A percentile compares a stretch with the other conserved stretches of the same genome.
phyloP scores from a whole-genome alignment of 53 echinoderm and acorn worm species.

The Paracentrotus lividus region DNA sequence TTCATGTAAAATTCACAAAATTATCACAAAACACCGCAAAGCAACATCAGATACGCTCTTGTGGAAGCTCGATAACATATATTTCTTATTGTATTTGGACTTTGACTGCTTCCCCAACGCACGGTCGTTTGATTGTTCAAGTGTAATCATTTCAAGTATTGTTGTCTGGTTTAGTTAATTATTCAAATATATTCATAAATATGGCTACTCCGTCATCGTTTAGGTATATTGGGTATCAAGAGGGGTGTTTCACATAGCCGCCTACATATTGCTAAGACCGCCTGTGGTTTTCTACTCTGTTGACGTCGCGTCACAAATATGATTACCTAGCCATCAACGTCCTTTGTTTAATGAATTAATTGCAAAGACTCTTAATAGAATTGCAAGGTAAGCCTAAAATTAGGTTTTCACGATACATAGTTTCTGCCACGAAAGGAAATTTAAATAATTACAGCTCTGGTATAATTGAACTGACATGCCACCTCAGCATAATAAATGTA shows the following conservation, averaged over 20 bases:
- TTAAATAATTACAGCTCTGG: background rate
- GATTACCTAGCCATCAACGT: background rate
- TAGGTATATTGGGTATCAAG: background rate
- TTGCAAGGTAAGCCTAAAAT: background rate
- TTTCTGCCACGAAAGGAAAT: background rate
- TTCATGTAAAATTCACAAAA: constrained; percentile 9
- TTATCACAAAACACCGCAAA: background rate
- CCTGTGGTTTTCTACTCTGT: background rate
- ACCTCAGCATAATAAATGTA: background rate
- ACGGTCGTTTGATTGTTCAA: no score
- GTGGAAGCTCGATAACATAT: background rate
- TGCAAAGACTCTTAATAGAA: background rate
- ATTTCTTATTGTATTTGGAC: constrained; percentile 7
- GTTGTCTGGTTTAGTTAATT: background rate
- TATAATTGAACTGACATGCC: background rate
- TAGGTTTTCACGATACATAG: background rate
- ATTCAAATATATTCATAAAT: no score
- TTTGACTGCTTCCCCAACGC: background rate
- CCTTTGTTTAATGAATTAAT: background rate
- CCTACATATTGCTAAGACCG: background rate
- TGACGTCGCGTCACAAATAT: background rate
- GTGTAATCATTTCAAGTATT: background rate
- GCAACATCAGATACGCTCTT: background rate
- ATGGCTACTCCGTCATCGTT: no score
- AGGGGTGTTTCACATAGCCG: background rate